Base-by-base conservation (phyloP, 2,888 invertebrate genomes). In the Hirtodrosophila alboralis region DNA sequence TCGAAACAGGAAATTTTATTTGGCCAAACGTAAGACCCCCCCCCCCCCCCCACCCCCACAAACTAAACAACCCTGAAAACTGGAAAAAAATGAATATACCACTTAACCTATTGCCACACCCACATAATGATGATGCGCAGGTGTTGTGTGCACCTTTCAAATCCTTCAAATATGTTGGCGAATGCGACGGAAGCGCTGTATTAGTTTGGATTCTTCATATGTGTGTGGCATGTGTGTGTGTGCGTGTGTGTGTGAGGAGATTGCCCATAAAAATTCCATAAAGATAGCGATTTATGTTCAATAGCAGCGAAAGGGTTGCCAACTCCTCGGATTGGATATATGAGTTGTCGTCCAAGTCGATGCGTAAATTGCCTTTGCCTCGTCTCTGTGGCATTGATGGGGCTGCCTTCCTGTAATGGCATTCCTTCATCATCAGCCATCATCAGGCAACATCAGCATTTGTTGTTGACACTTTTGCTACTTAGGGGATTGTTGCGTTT, bases 211-310 rank as follows among this genome's bases (percentile, higher is more conserved):
- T 54, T 49, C 37, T 21, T 2, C 12, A 36, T 23, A 34, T 34
- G 56, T 27, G 13, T 10, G 30, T 7, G 23, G 31, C 2, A 45
- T 1, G 27, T n/a, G 34, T 23, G 45, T 12, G 53, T 47, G 52
- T 38, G 26, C 37, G 60, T 37, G 62, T 27, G 52, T 43, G 23
- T 88, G 81, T 84, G 45, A 87, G 87, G 87, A 87, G 88, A 87
- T 87, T 88, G 87, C 84, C 88, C 88, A 87, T 88, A 87, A 87
- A 87, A 88, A 87, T 85, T 88, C 86, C 85, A 88, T 88, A 88
- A 87, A 87, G 87, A 87, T 87, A 86, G 76, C 87, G 83, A 87
- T 88, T 87, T 87, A 87, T 86, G 76, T 71, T n/a, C 62, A 58
- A 47, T 31, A 69, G 54, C 62, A 62, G 54, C 53, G 53, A 80